Percentiles rank a stretch among this genome's conserved stretches.
phyloP scores from a whole-genome alignment of 1,140 invertebrate species.

The Hycleus phaleratus region DNA sequence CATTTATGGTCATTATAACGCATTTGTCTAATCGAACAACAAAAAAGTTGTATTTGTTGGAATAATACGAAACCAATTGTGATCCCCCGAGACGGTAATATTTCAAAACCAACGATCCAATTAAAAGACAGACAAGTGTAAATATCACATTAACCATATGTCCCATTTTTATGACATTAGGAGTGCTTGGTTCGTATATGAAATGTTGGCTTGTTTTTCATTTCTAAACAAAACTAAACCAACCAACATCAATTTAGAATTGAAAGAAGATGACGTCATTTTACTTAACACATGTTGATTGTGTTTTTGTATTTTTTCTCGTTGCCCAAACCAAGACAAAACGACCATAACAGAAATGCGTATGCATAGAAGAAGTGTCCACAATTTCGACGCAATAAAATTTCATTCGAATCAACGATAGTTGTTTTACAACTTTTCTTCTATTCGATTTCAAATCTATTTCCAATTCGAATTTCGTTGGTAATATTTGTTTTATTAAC shows the following conservation, averaged over 20 bases:
- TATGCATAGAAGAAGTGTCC: no score
- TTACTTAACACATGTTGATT: slow-evolving; percentile 14
- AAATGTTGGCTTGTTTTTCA: not conserved
- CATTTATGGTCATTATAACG: not conserved
- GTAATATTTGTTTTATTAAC: not conserved
- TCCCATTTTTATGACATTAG: slow-evolving; percentile 11
- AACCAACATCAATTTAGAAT: slow-evolving; percentile 1
- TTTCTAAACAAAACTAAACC: not conserved
- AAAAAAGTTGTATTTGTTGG: no score
- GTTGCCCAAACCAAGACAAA: not conserved
- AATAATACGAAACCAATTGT: not conserved
- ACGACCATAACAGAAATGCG: not conserved
- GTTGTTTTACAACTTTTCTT: no score
- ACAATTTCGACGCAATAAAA: no score
- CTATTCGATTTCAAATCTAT: no score
- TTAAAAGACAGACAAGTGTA: slow-evolving; percentile 16
- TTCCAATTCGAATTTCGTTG: no score
- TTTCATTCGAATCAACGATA: no score
- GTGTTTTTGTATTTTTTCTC: not conserved
- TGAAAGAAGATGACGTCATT: slow-evolving; percentile 14
- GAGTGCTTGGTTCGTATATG: not conserved
- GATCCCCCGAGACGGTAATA: slow-evolving; percentile 1
- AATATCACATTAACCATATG: slow-evolving; percentile 16
- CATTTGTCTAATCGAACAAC: no score
- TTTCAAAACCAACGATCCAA: slow-evolving; percentile 6